phyloP scores from a whole-genome alignment of 2,113 vertebrate species.

The Murina feae region DNA sequence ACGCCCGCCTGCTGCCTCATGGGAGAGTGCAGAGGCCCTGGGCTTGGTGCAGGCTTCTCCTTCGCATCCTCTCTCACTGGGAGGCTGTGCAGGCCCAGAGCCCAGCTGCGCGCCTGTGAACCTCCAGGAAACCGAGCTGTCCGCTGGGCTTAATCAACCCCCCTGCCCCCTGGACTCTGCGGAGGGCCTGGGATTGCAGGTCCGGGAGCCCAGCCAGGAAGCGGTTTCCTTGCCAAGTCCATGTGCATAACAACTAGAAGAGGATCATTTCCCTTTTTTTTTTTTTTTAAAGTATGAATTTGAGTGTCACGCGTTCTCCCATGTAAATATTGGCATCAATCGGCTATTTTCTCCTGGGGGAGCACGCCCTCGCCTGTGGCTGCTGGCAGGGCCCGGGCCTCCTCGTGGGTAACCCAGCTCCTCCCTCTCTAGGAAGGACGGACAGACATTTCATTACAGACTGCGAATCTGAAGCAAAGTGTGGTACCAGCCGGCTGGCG shows the following conservation, averaged over 20 bases:
- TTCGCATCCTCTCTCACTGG: neutral
- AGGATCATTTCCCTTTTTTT: neutral
- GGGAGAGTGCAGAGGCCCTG: neutral
- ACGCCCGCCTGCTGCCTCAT: accelerated
- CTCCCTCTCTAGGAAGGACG: neutral
- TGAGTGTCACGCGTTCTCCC: neutral
- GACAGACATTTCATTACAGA: neutral
- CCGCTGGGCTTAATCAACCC: neutral
- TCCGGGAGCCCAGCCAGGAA: constrained; percentile 1
- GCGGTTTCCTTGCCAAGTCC: constrained; percentile 38
- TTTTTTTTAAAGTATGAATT: neutral
- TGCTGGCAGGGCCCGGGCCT: neutral
- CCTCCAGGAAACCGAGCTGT: neutral
- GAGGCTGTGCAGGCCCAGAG: neutral
- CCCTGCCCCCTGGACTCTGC: neutral
- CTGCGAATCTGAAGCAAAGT: neutral
- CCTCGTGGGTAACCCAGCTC: neutral
- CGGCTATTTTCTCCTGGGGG: neutral
- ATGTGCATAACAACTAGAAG: neutral
- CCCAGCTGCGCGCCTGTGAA: neutral
- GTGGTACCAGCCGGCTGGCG: neutral
- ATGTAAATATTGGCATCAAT: neutral
- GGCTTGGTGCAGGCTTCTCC: neutral
- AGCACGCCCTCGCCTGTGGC: neutral
- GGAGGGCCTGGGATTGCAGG: constrained; percentile 12